These are phyloP conservation scores for Genyomyrus donnyi DNA, from an alignment of 2,113 vertebrate species.

Conservation along the genomic window DNA sequence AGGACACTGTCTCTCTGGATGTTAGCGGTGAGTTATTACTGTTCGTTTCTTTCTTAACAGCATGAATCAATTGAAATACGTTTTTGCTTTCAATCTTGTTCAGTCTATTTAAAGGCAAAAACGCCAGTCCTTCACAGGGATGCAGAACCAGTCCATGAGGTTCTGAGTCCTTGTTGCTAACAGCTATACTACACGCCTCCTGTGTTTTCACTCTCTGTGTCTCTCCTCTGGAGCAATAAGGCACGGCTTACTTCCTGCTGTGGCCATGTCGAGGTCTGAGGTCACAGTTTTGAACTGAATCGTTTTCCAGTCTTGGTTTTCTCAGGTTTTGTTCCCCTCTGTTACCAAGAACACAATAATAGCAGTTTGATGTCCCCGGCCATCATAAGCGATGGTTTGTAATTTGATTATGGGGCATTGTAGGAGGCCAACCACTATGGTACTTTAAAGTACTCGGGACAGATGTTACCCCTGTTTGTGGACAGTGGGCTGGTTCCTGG, in stretches of 20 bases:
- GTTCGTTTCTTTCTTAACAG: not conserved
- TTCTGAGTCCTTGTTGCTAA: not conserved
- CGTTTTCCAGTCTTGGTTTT: not conserved
- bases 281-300: not conserved
- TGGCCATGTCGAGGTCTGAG: not conserved
- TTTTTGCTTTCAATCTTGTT: not conserved
- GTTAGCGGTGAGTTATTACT: slow-evolving; percentile 69
- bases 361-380: not conserved
- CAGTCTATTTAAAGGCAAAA: not conserved
- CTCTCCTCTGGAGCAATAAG: not conserved
- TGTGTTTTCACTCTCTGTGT: not conserved
- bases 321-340: not conserved
- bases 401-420: not conserved
- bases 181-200: not conserved
- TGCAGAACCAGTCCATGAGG: not conserved
- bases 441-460: not conserved
- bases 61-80: not conserved
- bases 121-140: not conserved
- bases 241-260: not conserved
- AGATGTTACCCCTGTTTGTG: not conserved
- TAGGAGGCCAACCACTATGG: not conserved
- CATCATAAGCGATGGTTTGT: not conserved
- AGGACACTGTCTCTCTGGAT: slow-evolving; percentile 58
- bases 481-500: not conserved
- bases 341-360: not conserved